These are phyloP conservation scores for Dastarcus helophoroides DNA, from an alignment of 2,888 invertebrate genomes.

Conservation along the genomic window DNA sequence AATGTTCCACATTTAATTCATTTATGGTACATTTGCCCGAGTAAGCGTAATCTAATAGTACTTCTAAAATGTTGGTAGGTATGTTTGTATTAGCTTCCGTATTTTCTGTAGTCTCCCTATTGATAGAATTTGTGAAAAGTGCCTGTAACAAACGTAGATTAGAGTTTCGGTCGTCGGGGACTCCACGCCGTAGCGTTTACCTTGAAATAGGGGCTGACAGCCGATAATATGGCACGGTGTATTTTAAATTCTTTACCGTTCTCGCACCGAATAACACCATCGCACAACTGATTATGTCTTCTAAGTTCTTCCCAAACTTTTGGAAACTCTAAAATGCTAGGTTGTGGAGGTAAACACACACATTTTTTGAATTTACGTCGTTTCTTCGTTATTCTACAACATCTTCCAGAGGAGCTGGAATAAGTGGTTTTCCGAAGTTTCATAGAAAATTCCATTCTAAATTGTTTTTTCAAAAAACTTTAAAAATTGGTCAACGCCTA, in stretches of 20 bases:
- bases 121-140: slow-evolving; percentile 56
- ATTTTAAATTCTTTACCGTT: slow-evolving; percentile 51
- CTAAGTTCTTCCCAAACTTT: slow-evolving; percentile 57
- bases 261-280: slow-evolving; percentile 54
- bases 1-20: slow-evolving; percentile 54
- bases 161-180: neutral
- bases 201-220: slow-evolving; percentile 61
- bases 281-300: slow-evolving; percentile 54
- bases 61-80: slow-evolving; percentile 47
- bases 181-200: slow-evolving; percentile 14
- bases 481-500: slow-evolving; percentile 12
- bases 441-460: slow-evolving; percentile 11
- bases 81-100: slow-evolving; percentile 50
- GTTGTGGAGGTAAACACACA: slow-evolving; percentile 49
- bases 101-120: slow-evolving; percentile 48
- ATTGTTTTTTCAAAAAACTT: too few species aligned
- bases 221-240: slow-evolving; percentile 59
- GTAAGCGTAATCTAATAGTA: slow-evolving; percentile 65
- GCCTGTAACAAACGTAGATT: slow-evolving; percentile 35
- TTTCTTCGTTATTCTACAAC: slow-evolving; percentile 10
- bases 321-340: slow-evolving; percentile 51
- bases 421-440: slow-evolving; percentile 11
- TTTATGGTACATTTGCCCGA: slow-evolving; percentile 55
- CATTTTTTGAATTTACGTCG: slow-evolving; percentile 37
- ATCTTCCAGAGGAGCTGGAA: slow-evolving; percentile 9